Percentiles rank a stretch among this genome's conserved stretches.
Evolutionary conservation across 2,113 vertebrate species (phyloP).

Genomic region (Carassius carassius): DNA sequence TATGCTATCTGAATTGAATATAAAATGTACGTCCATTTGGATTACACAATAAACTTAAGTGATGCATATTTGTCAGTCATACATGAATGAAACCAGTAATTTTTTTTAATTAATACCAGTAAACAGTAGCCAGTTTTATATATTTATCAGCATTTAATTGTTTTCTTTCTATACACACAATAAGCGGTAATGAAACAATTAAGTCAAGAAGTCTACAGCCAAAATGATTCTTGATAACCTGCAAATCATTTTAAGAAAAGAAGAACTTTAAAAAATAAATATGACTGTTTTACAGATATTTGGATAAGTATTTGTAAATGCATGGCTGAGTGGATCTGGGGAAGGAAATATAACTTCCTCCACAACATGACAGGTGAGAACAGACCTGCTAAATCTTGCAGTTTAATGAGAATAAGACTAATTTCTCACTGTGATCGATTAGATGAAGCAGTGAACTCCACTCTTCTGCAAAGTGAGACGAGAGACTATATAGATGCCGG

Average conservation of each 20-base stretch:
- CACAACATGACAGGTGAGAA: slow-evolving; percentile 15
- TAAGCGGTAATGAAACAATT: no score
- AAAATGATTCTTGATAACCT: no score
- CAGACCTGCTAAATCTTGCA: no score
- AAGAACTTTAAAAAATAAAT: no score
- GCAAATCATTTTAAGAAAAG: no score
- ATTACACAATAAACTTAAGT: no score
- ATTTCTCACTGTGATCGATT: not conserved
- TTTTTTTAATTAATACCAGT: no score
- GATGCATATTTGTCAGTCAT: no score
- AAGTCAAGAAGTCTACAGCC: not conserved
- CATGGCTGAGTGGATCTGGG: not conserved
- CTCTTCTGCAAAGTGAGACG: not conserved
- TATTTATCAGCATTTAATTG: not conserved
- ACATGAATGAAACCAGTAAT: no score
- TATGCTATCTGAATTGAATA: no score
- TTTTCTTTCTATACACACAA: no score
- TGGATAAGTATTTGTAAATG: not conserved
- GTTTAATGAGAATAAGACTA: not conserved
- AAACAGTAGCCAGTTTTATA: not conserved
- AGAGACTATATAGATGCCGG: slow-evolving; percentile 63
- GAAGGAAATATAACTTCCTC: not conserved
- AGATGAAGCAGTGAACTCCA: not conserved
- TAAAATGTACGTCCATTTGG: no score
- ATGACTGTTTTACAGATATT: not conserved